Percentiles rank a stretch among this genome's conserved stretches.
These are phyloP conservation scores for Chymomyza amoena DNA, from an alignment of 2,888 invertebrate species.

Conservation along the genomic window DNA sequence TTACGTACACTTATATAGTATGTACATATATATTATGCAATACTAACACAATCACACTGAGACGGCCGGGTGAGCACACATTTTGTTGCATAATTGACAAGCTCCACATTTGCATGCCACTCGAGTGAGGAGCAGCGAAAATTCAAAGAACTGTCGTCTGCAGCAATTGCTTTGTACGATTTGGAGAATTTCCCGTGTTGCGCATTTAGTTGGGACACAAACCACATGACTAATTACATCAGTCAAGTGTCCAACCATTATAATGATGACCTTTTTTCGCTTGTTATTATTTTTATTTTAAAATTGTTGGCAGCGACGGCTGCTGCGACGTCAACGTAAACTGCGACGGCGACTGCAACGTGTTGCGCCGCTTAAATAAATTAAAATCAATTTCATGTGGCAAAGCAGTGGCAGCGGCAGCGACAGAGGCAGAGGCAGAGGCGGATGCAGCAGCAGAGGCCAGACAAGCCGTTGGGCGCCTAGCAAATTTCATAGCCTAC, in stretches of 20 bases:
- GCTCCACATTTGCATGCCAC: too few species aligned
- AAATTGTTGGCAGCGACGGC: background rate
- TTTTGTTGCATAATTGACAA: too few species aligned
- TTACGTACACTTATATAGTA: too few species aligned
- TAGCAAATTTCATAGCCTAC: constrained; percentile 44
- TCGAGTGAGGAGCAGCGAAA: too few species aligned
- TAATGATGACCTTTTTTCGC: background rate
- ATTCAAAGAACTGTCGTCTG: too few species aligned
- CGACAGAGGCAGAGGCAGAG: too few species aligned
- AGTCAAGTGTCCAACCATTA: background rate
- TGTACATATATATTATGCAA: too few species aligned
- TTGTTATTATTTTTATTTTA: background rate
- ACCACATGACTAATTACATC: background rate
- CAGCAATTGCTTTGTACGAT: background rate
- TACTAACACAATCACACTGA: too few species aligned
- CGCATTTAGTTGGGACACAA: background rate
- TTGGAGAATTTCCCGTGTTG: background rate
- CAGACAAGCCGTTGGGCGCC: constrained; percentile 38
- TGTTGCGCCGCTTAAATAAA: constrained; percentile 52
- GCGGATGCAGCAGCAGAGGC: background rate
- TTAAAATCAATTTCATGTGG: constrained; percentile 58
- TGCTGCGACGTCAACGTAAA: too few species aligned
- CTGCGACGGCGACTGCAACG: background rate
- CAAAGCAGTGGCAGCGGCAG: background rate
- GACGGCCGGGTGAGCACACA: too few species aligned